These are phyloP conservation scores for Dynastes hyllus DNA, from an alignment of 2,888 invertebrate species.

Conservation along the genomic window DNA sequence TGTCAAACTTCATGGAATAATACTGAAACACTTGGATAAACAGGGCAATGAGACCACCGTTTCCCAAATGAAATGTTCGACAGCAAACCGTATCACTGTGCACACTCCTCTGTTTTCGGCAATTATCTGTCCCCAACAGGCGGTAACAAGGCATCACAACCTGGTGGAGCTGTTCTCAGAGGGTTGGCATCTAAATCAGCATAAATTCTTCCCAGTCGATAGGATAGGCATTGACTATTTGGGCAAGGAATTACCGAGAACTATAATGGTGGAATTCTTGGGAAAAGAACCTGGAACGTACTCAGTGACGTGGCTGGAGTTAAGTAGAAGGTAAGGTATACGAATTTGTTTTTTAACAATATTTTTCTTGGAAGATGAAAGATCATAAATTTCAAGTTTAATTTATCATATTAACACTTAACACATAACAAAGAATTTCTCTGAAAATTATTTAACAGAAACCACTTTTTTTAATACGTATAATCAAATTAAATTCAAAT, in stretches of 20 bases:
- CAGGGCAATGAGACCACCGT: slow-evolving; percentile 75
- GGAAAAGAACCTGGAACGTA: slow-evolving; percentile 84
- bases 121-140: slow-evolving; percentile 76
- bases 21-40: slow-evolving; percentile 70
- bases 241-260: slow-evolving; percentile 78
- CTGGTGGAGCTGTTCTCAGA: slow-evolving; percentile 89
- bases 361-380: too few relatives aligned
- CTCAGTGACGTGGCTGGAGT: slow-evolving; percentile 88
- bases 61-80: slow-evolving; percentile 77
- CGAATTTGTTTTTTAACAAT: too few relatives aligned
- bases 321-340: slow-evolving; percentile 76
- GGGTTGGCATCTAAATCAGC: slow-evolving; percentile 78
- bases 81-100: slow-evolving; percentile 85
- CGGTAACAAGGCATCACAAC: slow-evolving; percentile 75
- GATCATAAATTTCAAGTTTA: too few relatives aligned
- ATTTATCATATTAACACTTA: too few relatives aligned
- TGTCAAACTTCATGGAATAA: slow-evolving; percentile 82
- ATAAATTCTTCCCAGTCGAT: slow-evolving; percentile 67
- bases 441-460: too few relatives aligned
- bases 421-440: too few relatives aligned
- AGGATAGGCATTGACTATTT: slow-evolving; percentile 76
- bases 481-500: too few relatives aligned
- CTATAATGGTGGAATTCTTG: slow-evolving; percentile 86
- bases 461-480: too few relatives aligned
- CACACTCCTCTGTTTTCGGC: slow-evolving; percentile 78